These are phyloP conservation scores for Phacellophora camtschatica DNA, from an alignment of 30 jellyfish, hydroid and myxozoan genomes.

Conservation along the genomic window DNA sequence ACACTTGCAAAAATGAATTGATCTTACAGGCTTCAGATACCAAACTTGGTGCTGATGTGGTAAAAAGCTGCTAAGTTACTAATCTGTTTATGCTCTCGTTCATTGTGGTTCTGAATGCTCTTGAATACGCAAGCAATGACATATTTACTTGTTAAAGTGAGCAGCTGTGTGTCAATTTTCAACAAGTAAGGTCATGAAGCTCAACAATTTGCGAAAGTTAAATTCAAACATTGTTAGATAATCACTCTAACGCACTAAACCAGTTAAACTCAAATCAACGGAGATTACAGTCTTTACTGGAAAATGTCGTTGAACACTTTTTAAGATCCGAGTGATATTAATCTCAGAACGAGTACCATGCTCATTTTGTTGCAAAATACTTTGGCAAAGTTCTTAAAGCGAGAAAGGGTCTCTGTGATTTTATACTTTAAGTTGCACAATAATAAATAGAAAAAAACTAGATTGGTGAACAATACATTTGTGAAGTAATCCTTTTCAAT, in stretches of 20 bases:
- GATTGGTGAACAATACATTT: too few relatives aligned
- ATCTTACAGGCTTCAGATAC: background rate
- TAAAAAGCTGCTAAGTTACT: background rate
- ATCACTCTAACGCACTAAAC: constrained; percentile 2
- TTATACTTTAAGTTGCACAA: constrained; percentile 5
- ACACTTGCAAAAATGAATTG: background rate
- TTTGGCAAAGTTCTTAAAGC: constrained; percentile 20
- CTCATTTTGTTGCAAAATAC: constrained; percentile 8
- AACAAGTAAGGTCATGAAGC: constrained; percentile 25
- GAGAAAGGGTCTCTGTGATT: constrained; percentile 10
- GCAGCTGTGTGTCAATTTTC: constrained; percentile 21
- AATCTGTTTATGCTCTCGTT: constrained; percentile 10
- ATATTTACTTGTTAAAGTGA: background rate
- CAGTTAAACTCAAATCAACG: constrained; percentile 10
- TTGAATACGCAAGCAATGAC: background rate
- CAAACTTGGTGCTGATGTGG: constrained; percentile 3
- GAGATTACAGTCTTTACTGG: constrained; percentile 19
- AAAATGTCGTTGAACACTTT: constrained; percentile 17
- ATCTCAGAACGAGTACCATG: constrained; percentile 23
- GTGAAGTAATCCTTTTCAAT: too few relatives aligned
- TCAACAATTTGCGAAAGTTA: background rate
- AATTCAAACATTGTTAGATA: background rate
- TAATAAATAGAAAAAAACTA: constrained; percentile 10
- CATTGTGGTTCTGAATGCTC: constrained; percentile 19
- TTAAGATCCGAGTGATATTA: background rate